Evolutionary conservation across 2,888 invertebrate species (phyloP).

Genomic region (Unio pictorum): DNA sequence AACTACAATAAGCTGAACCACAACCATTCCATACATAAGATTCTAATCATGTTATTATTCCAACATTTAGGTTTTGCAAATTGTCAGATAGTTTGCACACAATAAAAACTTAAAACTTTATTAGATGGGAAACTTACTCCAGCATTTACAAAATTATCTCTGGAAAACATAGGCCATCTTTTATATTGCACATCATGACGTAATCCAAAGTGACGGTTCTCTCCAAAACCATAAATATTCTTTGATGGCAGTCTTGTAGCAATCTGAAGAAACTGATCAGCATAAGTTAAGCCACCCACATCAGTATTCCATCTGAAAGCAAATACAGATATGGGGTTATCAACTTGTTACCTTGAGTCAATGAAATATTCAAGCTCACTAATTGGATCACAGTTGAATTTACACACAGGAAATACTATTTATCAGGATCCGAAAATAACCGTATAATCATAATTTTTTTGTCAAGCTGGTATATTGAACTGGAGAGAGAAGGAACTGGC

Average conservation of each 20-base stretch:
- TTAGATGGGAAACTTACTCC: constrained; percentile 10
- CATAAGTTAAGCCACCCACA: constrained; percentile 69
- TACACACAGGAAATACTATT: too few species aligned
- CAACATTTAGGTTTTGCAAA: neutral
- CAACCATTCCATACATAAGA: neutral
- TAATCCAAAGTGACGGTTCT: constrained; percentile 69
- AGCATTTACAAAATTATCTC: constrained; percentile 63
- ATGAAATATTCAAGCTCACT: too few species aligned
- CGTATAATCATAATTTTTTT: too few species aligned
- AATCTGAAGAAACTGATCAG: constrained; percentile 73
- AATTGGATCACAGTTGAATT: too few species aligned
- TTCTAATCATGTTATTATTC: neutral
- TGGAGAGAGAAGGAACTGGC: too few species aligned
- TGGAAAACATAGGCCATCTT: constrained; percentile 69
- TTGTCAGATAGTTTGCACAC: too few species aligned
- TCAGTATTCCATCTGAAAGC: constrained; percentile 50
- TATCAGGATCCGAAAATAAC: too few species aligned
- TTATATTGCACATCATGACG: constrained; percentile 66
- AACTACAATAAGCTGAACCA: too few species aligned
- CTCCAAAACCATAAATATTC: constrained; percentile 73
- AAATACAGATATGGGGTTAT: too few species aligned
- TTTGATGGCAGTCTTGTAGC: constrained; percentile 67
- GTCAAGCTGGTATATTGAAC: too few species aligned
- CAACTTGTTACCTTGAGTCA: too few species aligned
- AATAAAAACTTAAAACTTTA: too few species aligned